phyloP scores from a whole-genome alignment of 2,888 invertebrate genomes.

The Diarsia brunnea region DNA sequence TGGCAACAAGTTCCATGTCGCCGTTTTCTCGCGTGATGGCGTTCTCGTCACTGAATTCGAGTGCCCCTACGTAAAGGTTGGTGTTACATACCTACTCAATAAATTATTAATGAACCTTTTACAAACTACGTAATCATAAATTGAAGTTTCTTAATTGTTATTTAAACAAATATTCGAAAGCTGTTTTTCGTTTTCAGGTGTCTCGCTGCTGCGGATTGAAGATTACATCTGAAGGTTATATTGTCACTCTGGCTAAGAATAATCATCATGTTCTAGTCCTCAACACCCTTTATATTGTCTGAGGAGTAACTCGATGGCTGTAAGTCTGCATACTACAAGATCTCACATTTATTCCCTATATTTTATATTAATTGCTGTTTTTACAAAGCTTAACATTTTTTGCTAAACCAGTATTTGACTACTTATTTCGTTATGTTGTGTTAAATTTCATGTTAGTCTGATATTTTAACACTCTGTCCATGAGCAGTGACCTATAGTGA shows the following conservation, averaged over 20 bases:
- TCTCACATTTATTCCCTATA: conserved; percentile 91
- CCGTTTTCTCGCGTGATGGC: conserved; percentile 97
- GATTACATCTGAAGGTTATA: conserved; percentile 98
- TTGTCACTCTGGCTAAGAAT: conserved; percentile 99
- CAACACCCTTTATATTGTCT: conserved; percentile 97
- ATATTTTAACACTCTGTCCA: conserved; percentile 83
- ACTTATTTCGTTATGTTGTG: conserved; percentile 88
- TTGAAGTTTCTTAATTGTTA: not conserved
- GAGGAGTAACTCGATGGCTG: conserved; percentile 91
- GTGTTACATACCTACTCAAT: conserved; percentile 33
- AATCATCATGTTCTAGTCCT: conserved; percentile 99
- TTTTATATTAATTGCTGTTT: conserved; percentile 90
- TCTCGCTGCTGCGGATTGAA: conserved; percentile 99
- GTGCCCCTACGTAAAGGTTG: conserved; percentile 99
- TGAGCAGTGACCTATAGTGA: conserved; percentile 82
- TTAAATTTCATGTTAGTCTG: conserved; percentile 89
- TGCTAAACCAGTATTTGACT: conserved; percentile 91
- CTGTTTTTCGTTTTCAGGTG: conserved; percentile 92
- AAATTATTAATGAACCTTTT: conserved; percentile 2
- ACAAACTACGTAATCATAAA: not conserved
- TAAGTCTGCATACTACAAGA: conserved; percentile 91
- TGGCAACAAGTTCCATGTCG: conserved; percentile 99
- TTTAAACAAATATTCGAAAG: not conserved
- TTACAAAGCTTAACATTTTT: conserved; percentile 90
- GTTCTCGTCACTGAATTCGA: conserved; percentile 97